A percentile compares a stretch with the other conserved stretches of the same genome.
Conservation (phyloP, 2,888 invertebrate genomes). For the Emesis russula region DNA sequence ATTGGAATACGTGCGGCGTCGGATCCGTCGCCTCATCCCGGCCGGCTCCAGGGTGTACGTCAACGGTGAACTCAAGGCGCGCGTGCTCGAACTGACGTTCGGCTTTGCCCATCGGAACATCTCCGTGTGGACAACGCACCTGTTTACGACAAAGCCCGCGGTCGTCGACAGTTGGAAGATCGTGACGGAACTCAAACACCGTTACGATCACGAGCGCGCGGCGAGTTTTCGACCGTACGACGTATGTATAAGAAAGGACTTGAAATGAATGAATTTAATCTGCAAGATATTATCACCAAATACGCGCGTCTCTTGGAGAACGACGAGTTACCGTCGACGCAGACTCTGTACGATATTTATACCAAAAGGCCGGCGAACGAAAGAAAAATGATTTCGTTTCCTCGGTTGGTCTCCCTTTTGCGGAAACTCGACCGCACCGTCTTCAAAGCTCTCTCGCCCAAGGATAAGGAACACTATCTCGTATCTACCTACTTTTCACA, state of each 20-base stretch:
- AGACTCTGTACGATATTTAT: conserved; percentile 17
- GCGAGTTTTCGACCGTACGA: conserved; percentile 7
- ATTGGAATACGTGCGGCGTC: conserved; percentile 7
- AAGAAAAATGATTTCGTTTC: conserved; percentile 18
- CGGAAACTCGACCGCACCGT: conserved; percentile 9
- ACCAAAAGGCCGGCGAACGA: conserved; percentile 25
- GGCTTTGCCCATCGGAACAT: not conserved
- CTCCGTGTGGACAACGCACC: conserved; percentile 13
- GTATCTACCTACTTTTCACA: conserved; percentile 11
- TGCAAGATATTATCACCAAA: conserved; percentile 18
- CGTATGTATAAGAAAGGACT: conserved; percentile 10
- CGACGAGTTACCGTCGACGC: not conserved
- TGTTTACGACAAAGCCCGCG: conserved; percentile 20
- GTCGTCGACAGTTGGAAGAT: conserved; percentile 19
- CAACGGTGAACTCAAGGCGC: conserved; percentile 29
- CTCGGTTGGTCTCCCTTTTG: conserved; percentile 20
- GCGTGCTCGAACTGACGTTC: conserved; percentile 14
- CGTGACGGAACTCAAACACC: conserved; percentile 18
- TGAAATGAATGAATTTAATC: conserved; percentile 19
- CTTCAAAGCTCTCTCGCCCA: conserved; percentile 17
- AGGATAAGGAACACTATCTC: not conserved
- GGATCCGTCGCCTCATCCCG: conserved; percentile 9
- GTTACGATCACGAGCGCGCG: conserved; percentile 17
- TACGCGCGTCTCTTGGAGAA: conserved; percentile 1
- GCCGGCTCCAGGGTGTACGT: conserved; percentile 21